Evolutionary conservation across 1,140 invertebrate genomes (phyloP), one percentile per base, ranked within the genome.

Genomic region (Contarinia nasturtii): DNA sequence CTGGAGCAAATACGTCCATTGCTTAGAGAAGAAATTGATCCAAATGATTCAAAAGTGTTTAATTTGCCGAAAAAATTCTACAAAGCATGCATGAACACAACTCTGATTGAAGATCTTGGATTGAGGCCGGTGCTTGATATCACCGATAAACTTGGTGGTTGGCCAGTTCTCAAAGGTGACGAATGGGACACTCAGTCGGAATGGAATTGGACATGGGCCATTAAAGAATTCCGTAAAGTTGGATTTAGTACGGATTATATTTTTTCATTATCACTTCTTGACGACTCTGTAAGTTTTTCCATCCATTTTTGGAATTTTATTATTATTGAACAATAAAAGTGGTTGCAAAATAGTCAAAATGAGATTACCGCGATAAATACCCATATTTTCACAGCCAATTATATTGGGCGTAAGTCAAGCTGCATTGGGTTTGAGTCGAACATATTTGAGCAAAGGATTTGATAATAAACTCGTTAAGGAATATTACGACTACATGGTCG

Each of bases 231-330:
- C 66, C 70, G 82, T 17, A 66, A 68, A 43, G 63, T 72, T 5
- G 91, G 90, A 4, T 90, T 86, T 58, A 86, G 83, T 7, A 80
- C 88, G 36, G 86, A 92, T 62, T 91, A 93, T 57, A 80, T 93
- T 56, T 73, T 96, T n/a, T n/a, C n/a, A n/a, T n/a, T n/a, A n/a
- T n/a, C n/a, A n/a, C n/a, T n/a, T n/a, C n/a, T n/a, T n/a, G n/a
- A n/a, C n/a, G n/a, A n/a, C n/a, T n/a, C n/a, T n/a, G n/a, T n/a
- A n/a, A n/a, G n/a, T n/a, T n/a, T n/a, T n/a, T n/a, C n/a, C n/a
- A n/a, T n/a, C n/a, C n/a, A n/a, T n/a, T n/a, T n/a, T n/a, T n/a
- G n/a, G n/a, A n/a, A n/a, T n/a, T n/a, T n/a, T n/a, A n/a, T n/a
- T n/a, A n/a, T n/a, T n/a, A n/a, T n/a, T n/a, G n/a, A n/a, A n/a